phyloP scores from a whole-genome alignment of 1,140 invertebrate species.

The Antheraea pernyi region DNA sequence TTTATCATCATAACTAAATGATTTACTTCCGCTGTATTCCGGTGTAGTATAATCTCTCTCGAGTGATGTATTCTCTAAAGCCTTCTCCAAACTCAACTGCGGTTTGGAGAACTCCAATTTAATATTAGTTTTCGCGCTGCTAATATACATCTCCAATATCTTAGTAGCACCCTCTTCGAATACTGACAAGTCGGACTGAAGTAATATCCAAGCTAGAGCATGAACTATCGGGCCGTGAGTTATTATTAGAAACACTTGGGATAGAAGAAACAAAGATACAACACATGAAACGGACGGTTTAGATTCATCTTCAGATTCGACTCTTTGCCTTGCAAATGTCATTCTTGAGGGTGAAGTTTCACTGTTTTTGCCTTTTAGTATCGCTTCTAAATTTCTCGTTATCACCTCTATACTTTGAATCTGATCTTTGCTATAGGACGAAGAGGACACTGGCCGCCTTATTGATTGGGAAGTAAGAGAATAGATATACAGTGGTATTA shows the following conservation, averaged over 20 bases:
- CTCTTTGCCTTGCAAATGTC: conserved; percentile 59
- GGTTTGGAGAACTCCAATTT: conserved; percentile 78
- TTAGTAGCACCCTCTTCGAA: conserved; percentile 86
- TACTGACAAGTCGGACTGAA: conserved; percentile 87
- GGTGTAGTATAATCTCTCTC: conserved; percentile 71
- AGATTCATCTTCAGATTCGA: conserved; percentile 69
- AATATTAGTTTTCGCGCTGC: conserved; percentile 72
- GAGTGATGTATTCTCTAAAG: conserved; percentile 72
- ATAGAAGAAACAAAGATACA: conserved; percentile 94
- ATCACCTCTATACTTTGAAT: conserved; percentile 80
- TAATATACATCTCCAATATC: conserved; percentile 86
- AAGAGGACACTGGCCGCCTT: conserved; percentile 47
- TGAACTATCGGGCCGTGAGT: conserved; percentile 93
- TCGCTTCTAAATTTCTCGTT: conserved; percentile 81
- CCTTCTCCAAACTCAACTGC: conserved; percentile 83
- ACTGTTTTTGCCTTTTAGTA: conserved; percentile 79
- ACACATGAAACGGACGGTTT: conserved; percentile 91
- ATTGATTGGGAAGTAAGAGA: conserved; percentile 84
- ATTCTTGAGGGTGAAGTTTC: conserved; percentile 64
- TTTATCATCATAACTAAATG: conserved; percentile 55
- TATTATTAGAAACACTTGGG: conserved; percentile 98
- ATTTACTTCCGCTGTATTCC: conserved; percentile 56
- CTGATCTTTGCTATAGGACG: conserved; percentile 63
- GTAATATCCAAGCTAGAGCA: conserved; percentile 92
- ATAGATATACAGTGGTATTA: conserved; percentile 97